Evolutionary conservation across 2,797 vertebrate species (phyloP).

Genomic region (Falco rusticolus): DNA sequence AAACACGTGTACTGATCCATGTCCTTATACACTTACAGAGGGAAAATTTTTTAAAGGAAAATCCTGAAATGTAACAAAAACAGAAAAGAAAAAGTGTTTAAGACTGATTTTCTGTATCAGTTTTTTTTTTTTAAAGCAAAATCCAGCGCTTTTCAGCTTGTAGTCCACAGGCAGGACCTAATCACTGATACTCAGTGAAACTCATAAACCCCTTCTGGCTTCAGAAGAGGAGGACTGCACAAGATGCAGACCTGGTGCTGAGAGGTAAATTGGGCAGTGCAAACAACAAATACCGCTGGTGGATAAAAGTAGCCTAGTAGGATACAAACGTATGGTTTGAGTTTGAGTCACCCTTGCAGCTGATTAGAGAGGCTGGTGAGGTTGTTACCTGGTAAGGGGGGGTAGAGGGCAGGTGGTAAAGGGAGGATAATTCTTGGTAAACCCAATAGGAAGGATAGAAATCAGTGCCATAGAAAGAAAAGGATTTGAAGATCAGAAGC

Average conservation of each 20-base stretch:
- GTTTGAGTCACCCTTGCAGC: background rate
- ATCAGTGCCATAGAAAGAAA: background rate
- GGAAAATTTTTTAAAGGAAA: background rate
- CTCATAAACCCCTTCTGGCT: background rate
- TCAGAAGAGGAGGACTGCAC: background rate
- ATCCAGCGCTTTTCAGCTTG: background rate
- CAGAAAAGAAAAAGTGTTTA: background rate
- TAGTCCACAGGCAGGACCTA: background rate
- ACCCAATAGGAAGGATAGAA: background rate
- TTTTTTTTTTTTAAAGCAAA: background rate
- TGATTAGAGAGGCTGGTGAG: background rate
- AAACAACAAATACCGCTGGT: background rate
- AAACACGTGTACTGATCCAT: background rate
- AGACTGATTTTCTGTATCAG: background rate
- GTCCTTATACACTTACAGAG: background rate
- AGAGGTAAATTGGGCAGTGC: background rate
- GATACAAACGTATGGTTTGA: background rate
- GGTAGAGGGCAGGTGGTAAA: background rate
- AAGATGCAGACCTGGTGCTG: background rate
- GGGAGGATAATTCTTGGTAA: background rate
- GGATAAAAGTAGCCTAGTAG: background rate
- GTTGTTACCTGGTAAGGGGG: background rate
- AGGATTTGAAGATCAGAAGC: background rate
- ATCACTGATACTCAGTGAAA: background rate
- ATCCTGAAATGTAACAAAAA: background rate